phyloP scores from a whole-genome alignment of 23 tunicate genomes.

The Styela clava region DNA sequence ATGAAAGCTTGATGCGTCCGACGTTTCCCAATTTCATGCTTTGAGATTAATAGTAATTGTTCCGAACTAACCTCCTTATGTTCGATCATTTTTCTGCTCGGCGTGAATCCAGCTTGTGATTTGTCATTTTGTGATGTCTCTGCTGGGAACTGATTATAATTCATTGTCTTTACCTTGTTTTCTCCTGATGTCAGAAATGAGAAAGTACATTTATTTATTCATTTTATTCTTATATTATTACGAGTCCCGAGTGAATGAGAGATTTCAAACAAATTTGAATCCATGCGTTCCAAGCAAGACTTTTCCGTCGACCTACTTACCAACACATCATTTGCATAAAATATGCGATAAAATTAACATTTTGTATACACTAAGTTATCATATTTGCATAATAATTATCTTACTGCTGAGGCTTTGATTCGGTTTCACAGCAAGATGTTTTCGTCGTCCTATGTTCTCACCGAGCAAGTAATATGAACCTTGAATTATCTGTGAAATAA shows the following conservation, averaged over 20 bases:
- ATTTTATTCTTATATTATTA: no score
- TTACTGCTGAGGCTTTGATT: not conserved
- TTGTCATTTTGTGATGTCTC: not conserved
- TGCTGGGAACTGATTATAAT: not conserved
- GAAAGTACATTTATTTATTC: no score
- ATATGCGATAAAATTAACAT: not conserved
- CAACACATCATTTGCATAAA: not conserved
- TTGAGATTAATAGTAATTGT: not conserved
- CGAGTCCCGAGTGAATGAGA: no score
- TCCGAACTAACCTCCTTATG: not conserved
- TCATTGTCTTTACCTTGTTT: not conserved
- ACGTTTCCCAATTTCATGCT: not conserved
- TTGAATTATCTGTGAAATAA: conserved; percentile 36
- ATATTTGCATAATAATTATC: not conserved
- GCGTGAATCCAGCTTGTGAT: not conserved
- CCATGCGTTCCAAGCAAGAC: no score
- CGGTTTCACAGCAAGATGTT: conserved; percentile 52
- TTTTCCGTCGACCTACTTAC: not conserved
- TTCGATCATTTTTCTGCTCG: not conserved
- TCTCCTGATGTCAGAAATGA: no score
- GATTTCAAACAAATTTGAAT: no score
- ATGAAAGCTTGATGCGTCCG: no score
- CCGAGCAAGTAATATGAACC: conserved; percentile 68
- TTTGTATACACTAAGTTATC: not conserved
- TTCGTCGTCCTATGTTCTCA: conserved; percentile 47